Base-by-base conservation (phyloP, 1,140 invertebrate species). In the Drosophila ananassae region DNA sequence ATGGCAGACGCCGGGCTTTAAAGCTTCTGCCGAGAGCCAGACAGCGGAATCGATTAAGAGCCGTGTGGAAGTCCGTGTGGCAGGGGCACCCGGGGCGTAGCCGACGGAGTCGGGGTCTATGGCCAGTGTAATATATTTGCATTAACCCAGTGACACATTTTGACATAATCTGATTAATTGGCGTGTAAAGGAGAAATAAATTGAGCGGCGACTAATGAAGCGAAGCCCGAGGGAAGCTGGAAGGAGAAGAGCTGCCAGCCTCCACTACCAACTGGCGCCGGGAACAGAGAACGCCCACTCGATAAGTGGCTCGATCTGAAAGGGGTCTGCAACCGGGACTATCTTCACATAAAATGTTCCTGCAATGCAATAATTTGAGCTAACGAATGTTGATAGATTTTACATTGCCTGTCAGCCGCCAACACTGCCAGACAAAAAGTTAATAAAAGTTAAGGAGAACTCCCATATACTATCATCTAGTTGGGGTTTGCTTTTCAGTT, bases 81-180 rank as follows among this genome's bases (percentile, higher is more conserved):
- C 3, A 17, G 25, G 9, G 21, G 46, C 5, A 17, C 3, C 6
- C n/a, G 10, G 12, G 54, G 17, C 54, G 9, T 13, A 3, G 24
- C 13, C 54, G 24, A 10, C 54, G 51, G 57, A 21, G 9, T 13
- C 46, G 21, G 37, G 17, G 21, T 69, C 62, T 30, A 54, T 56
- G 56, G 48, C 63, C 41, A 56, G 41, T 61, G 72, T 77, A 85
- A 85, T 89, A 89, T 89, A 87, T 87, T 89, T 87, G 82, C 82
- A 87, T 87, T 87, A 87, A 89, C 82, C 83, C 62, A 87, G 83
- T 87, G 82, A 89, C 82, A 87, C 82, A 87, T 87, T 87, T 87
- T 64, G 82, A 87, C 82, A 87, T 87, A 87, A 87, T 87, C 82
- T 89, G 82, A 87, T 87, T 87, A 87, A 87, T 87, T 87, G 82